Percentiles rank a stretch among this genome's conserved stretches.
Evolutionary conservation across 2,113 vertebrate species (phyloP).

Genomic region (Lycaon pictus): DNA sequence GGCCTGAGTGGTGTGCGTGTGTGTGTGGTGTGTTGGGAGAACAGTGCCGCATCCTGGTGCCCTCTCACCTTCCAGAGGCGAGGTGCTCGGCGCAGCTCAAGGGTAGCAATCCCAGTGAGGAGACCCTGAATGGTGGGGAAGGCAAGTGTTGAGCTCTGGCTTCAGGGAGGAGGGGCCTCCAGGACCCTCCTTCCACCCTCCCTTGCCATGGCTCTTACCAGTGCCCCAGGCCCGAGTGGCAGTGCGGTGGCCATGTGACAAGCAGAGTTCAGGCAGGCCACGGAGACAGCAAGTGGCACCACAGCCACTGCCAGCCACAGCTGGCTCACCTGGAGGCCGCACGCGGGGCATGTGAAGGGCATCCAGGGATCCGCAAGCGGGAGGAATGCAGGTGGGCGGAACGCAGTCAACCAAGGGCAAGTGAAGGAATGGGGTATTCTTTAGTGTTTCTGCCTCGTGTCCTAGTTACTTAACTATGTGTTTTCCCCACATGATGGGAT

Average conservation of each 20-base stretch:
- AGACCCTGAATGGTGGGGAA: conserved; percentile 71
- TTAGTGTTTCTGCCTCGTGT: conserved; percentile 51
- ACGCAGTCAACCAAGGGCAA: neutral
- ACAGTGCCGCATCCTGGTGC: neutral
- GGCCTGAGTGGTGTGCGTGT: neutral
- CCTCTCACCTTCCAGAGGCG: conserved; percentile 78
- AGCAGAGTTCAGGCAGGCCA: conserved; percentile 74
- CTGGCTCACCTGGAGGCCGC: conserved; percentile 76
- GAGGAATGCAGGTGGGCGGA: neutral
- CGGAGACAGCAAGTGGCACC: conserved; percentile 68
- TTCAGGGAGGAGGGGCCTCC: neutral
- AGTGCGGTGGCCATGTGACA: conserved; percentile 73
- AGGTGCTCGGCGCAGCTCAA: conserved; percentile 77
- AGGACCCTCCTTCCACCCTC: neutral
- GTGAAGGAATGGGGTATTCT: neutral
- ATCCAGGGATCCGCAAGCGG: neutral
- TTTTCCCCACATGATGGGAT: conserved; percentile 27
- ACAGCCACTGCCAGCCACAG: conserved; percentile 73
- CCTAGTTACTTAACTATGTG: conserved; percentile 18
- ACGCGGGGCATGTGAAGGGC: neutral
- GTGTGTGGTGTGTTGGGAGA: neutral
- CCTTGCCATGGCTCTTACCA: conserved; percentile 66
- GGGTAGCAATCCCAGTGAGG: conserved; percentile 70
- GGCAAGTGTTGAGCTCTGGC: neutral
- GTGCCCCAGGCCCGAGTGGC: conserved; percentile 70